phyloP scores from a whole-genome alignment of 2,797 vertebrate species.

The Amblyopsis hoosieri region DNA sequence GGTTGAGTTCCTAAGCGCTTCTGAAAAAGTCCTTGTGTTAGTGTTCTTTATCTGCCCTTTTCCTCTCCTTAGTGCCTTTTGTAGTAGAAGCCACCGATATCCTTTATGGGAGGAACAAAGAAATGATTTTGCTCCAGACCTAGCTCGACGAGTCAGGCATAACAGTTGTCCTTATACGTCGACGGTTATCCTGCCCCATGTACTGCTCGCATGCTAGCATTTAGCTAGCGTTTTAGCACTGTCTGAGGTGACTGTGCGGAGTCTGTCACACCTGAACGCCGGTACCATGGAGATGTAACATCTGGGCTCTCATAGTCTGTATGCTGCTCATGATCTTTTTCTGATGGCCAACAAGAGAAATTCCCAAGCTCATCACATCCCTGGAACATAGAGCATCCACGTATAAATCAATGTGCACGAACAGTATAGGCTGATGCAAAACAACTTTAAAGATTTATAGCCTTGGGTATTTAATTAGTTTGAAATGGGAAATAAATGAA shows the following conservation, averaged over 20 bases:
- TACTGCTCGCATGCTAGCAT: slow-evolving; percentile 69
- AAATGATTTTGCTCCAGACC: slow-evolving; percentile 67
- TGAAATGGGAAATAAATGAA: slow-evolving; percentile 31
- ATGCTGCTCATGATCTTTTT: slow-evolving; percentile 99
- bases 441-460: slow-evolving; percentile 43
- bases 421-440: slow-evolving; percentile 18
- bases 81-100: slow-evolving; percentile 34
- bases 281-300: slow-evolving; percentile 95
- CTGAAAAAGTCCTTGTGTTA: slow-evolving; percentile 61
- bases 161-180: slow-evolving; percentile 45
- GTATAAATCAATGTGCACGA: slow-evolving; percentile 54
- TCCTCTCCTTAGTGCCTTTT: slow-evolving; percentile 50
- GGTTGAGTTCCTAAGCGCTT: slow-evolving; percentile 63
- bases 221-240: slow-evolving; percentile 68
- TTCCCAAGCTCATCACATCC: slow-evolving; percentile 98
- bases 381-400: slow-evolving; percentile 72
- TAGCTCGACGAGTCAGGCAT: slow-evolving; percentile 66
- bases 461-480: slow-evolving; percentile 54
- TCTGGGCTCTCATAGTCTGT: slow-evolving; percentile 99
- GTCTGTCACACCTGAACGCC: slow-evolving; percentile 94
- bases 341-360: slow-evolving; percentile 97
- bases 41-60: slow-evolving; percentile 59
- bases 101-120: slow-evolving; percentile 69
- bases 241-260: slow-evolving; percentile 45
- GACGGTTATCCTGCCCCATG: slow-evolving; percentile 60